These are phyloP conservation scores for Calycopis cecrops DNA, from an alignment of 1,140 invertebrate genomes.

Conservation along the genomic window DNA sequence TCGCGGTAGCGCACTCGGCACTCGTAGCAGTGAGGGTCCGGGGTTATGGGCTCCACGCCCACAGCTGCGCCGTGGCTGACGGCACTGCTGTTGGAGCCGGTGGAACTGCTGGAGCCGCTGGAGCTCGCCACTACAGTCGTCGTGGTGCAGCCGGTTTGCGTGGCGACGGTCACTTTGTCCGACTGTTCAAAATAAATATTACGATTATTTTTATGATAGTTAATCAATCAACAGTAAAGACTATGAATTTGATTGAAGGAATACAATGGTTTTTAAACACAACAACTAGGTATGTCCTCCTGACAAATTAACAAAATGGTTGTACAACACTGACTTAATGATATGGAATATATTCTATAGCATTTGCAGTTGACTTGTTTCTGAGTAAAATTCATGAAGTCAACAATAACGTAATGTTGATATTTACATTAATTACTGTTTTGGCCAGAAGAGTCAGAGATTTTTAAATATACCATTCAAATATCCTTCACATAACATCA, in stretches of 20 bases:
- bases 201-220: constrained; percentile 22
- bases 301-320: no score
- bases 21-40: constrained; percentile 93
- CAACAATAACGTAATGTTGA: no score
- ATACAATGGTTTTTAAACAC: constrained; percentile 14
- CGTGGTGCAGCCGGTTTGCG: constrained; percentile 84
- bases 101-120: constrained; percentile 13
- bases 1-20: constrained; percentile 94
- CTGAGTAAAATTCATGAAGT: no score
- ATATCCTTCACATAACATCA: neutral
- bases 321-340: no score
- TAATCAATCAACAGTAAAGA: no score
- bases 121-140: constrained; percentile 20
- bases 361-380: no score
- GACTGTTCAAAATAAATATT: constrained; percentile 60
- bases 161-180: constrained; percentile 84
- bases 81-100: constrained; percentile 10
- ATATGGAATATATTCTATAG: no score
- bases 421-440: no score
- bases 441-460: no score
- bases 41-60: constrained; percentile 73
- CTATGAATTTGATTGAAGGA: no score
- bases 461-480: no score
- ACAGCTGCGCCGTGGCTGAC: constrained; percentile 12
- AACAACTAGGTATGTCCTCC: no score